Base-by-base conservation (phyloP, 2,888 invertebrate genomes). In the Tolmerus cingulatus region DNA sequence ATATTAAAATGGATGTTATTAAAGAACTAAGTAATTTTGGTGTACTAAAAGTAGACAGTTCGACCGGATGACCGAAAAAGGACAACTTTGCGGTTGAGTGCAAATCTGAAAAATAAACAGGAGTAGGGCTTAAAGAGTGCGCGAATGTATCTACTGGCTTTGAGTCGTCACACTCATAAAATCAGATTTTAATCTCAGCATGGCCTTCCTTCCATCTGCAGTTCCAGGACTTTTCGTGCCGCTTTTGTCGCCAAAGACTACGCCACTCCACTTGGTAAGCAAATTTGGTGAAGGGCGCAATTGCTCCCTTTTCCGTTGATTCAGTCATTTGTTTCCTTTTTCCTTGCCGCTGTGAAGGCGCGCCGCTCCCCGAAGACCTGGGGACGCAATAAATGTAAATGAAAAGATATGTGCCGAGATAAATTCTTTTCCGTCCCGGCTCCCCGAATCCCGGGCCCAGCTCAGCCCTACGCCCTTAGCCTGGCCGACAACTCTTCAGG, bases 301-400 rank as follows among this genome's bases (percentile, higher is more conserved):
- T 85, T 85, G 85, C 85, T 85, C 85, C 85, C 85, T 85, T 85
- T 85, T 85, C 85, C 85, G 85, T 85, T 85, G 85, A 85, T 85
- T 85, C 85, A 85, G 85, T 85, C 85, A 85, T 85, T 85, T 85
- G 85, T 85, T 85, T 85, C 85, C 85, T 85, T 85, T 85, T 85
- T 74, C 74, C 16, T 85, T 43, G 12, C 46, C 43, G 57, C 30
- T 85, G 74, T 74, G 46, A 74, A 43, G 74, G 8, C 37, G 51
- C 74, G 27, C 85, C 46, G 85, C 74, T 85, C 74, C 85, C 85
- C 85, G 85, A 74, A 66, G 85, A 85, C 74, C 74, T 85, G 74
- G 84, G 85, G 74, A 85, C 85, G 85, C 85, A 85, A 85, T 85
- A 85, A 85, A 85, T 85, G 85, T 85, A 85, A 85, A 85, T 85